Percentiles rank a stretch among this genome's conserved stretches.
Conservation (phyloP, 2,797 vertebrate genomes). For the Bradypus variegatus region DNA sequence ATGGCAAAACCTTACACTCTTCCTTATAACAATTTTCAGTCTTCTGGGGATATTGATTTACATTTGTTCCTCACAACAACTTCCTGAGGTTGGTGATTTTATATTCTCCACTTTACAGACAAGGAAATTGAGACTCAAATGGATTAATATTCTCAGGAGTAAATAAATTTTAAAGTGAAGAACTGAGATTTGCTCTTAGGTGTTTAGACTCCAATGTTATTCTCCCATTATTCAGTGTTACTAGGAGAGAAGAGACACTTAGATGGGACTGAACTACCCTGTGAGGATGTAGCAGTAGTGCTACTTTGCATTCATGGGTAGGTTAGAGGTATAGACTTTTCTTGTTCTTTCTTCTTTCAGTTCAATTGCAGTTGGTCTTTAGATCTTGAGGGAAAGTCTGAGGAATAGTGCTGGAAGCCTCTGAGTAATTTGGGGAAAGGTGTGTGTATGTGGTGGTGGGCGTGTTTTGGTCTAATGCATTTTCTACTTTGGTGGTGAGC, state of each 20-base stretch:
- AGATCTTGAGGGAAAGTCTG: neutral
- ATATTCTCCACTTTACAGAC: neutral
- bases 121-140: neutral
- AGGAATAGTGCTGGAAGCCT: constrained; percentile 10
- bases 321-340: neutral
- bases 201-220: neutral
- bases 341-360: neutral
- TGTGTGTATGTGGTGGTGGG: neutral
- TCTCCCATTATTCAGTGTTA: neutral
- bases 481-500: constrained; percentile 50
- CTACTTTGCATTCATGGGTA: neutral
- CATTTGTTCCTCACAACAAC: neutral
- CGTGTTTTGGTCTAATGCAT: constrained; percentile 27
- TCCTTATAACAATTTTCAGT: constrained; percentile 1
- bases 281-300: too few species aligned
- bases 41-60: neutral
- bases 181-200: neutral
- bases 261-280: neutral
- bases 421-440: constrained; percentile 27
- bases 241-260: neutral
- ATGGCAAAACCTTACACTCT: neutral
- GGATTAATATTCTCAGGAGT: neutral
- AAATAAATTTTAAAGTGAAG: neutral
- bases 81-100: neutral
- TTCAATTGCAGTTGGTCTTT: constrained; percentile 7